Percentiles rank a stretch among this genome's conserved stretches.
phyloP scores from a whole-genome alignment of 1,140 invertebrate genomes.

The Drosophila arizonae region DNA sequence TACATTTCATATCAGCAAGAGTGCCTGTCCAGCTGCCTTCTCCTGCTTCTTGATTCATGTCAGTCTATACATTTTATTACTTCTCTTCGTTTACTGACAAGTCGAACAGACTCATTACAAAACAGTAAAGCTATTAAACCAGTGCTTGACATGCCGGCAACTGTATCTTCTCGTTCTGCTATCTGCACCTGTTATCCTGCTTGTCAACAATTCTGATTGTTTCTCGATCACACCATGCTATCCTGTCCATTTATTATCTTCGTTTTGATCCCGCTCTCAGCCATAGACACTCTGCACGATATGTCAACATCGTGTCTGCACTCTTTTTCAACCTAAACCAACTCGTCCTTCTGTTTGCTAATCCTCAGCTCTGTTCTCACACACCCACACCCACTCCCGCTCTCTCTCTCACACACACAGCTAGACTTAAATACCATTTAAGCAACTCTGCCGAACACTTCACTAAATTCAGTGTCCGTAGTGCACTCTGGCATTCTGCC shows the following conservation, averaged over 20 bases:
- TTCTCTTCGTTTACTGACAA: neutral
- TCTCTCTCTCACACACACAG: neutral
- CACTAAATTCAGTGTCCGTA: neutral
- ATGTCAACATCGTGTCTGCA: neutral
- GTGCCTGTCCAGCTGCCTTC: no score
- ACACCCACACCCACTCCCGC: neutral
- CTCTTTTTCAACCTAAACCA: neutral
- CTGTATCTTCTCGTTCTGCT: neutral
- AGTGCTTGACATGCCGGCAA: neutral
- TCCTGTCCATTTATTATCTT: neutral
- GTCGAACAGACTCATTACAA: neutral
- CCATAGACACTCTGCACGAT: no score
- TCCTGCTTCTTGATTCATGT: no score
- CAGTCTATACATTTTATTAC: no score
- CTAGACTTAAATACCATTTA: neutral
- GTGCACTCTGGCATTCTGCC: slow-evolving; percentile 13
- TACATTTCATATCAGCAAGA: no score
- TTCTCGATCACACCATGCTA: neutral
- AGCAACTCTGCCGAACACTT: neutral
- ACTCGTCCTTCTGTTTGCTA: neutral
- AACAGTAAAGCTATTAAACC: neutral
- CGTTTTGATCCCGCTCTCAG: no score
- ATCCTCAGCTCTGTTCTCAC: neutral
- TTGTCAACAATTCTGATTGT: no score
- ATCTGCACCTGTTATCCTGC: neutral